phyloP scores from a whole-genome alignment of 2,797 vertebrate genomes.

The Hypotaenidia okinawae region DNA sequence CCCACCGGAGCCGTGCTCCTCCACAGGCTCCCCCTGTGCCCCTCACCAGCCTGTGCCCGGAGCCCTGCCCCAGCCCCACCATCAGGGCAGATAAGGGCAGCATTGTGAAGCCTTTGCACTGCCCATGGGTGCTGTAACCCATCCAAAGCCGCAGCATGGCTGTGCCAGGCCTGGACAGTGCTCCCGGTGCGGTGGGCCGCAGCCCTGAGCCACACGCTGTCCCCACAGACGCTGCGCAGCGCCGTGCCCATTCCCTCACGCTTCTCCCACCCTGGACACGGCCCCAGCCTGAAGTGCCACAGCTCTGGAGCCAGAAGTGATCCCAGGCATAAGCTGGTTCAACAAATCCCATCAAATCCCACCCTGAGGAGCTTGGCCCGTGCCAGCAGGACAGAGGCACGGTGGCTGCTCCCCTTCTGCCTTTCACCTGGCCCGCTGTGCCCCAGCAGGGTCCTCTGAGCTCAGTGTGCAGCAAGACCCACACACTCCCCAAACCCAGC shows the following conservation, averaged over 20 bases:
- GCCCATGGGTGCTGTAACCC: background rate
- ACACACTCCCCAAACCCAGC: accelerated
- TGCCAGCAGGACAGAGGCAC: background rate
- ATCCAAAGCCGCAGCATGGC: accelerated
- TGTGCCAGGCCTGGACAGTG: background rate
- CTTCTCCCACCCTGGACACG: accelerated
- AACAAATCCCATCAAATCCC: background rate
- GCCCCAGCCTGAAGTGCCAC: background rate
- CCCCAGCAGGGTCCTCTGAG: background rate
- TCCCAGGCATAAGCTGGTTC: background rate
- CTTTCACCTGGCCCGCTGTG: too few relatives aligned
- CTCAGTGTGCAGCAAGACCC: background rate
- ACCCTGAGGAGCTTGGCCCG: background rate
- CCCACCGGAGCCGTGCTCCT: accelerated
- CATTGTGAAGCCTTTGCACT: accelerated
- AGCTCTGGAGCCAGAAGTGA: background rate
- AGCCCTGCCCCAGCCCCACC: background rate
- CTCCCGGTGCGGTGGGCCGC: accelerated
- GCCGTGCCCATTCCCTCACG: background rate
- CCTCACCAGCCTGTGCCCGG: background rate
- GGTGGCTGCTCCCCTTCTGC: background rate
- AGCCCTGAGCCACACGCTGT: accelerated
- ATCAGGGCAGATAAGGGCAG: accelerated
- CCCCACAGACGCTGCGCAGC: background rate
- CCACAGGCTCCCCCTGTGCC: accelerated